Evolutionary conservation across 2,113 vertebrate species (phyloP).

Genomic region (Hydrolagus affinis): DNA sequence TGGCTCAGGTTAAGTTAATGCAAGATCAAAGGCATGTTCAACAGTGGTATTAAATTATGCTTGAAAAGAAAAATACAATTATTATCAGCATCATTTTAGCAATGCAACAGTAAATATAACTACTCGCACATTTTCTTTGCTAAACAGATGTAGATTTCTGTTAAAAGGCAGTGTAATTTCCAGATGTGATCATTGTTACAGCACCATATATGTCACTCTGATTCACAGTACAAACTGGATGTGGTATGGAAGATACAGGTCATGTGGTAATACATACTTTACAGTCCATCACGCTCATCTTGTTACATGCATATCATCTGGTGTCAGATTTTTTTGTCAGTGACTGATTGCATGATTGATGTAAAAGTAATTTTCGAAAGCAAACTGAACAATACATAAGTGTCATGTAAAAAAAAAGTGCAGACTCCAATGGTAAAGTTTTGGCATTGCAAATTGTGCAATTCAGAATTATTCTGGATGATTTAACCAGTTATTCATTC

Average conservation of each 20-base stretch:
- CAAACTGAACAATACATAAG: not conserved
- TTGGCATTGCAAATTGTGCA: not conserved
- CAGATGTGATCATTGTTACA: conserved; percentile 28
- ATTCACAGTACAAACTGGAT: conserved; percentile 6
- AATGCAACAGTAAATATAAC: not conserved
- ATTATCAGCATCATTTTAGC: conserved; percentile 22
- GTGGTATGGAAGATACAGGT: not conserved
- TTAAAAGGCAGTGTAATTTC: conserved; percentile 19
- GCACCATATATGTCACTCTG: conserved; percentile 19
- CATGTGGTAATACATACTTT: conserved; percentile 22
- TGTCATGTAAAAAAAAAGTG: not conserved
- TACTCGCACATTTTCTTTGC: not conserved
- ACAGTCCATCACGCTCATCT: conserved; percentile 26
- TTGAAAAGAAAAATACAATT: not conserved
- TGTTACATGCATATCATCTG: not conserved
- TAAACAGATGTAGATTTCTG: conserved; percentile 18
- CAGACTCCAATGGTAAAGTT: not conserved
- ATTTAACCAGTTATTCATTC: not conserved
- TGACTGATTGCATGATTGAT: conserved; percentile 25
- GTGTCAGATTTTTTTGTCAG: conserved; percentile 16
- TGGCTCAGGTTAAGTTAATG: not conserved
- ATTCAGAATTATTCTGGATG: conserved; percentile 12
- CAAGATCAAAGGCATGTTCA: not conserved
- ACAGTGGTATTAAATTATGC: not conserved
- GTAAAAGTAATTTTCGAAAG: conserved; percentile 20